These are phyloP conservation scores for Motacilla alba DNA, from an alignment of 2,113 vertebrate species.

Conservation along the genomic window DNA sequence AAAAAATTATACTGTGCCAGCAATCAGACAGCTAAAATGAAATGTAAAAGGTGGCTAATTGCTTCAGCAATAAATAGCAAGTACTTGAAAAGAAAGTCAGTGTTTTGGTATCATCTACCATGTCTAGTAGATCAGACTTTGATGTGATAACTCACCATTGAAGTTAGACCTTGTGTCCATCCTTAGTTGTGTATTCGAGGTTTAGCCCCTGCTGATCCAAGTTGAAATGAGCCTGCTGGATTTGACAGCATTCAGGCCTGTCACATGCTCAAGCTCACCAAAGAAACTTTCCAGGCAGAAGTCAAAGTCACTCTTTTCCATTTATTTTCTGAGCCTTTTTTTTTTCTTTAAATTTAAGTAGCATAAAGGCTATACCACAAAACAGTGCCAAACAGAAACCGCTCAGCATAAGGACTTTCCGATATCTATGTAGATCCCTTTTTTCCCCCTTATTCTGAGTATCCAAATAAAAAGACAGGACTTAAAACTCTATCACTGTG, in stretches of 20 bases:
- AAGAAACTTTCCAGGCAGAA: neutral
- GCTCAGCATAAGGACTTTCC: neutral
- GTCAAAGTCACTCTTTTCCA: neutral
- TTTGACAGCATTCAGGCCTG: neutral
- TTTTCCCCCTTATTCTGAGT: neutral
- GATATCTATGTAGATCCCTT: neutral
- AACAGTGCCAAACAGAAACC: neutral
- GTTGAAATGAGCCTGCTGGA: neutral
- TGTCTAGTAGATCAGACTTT: neutral
- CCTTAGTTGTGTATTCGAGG: neutral
- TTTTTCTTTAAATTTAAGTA: neutral
- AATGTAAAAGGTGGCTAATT: neutral
- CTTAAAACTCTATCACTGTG: neutral
- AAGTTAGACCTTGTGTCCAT: neutral
- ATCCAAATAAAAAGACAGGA: neutral
- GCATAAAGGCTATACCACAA: neutral
- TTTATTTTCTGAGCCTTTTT: neutral
- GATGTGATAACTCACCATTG: neutral
- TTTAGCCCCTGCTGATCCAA: neutral
- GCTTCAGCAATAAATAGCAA: neutral
- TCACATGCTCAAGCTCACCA: neutral
- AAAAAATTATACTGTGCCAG: constrained; percentile 11
- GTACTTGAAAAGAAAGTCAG: neutral
- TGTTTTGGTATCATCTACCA: neutral
- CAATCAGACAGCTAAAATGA: constrained; percentile 11